Conservation (phyloP, 2,113 vertebrate genomes). For the Sander lucioperca region DNA sequence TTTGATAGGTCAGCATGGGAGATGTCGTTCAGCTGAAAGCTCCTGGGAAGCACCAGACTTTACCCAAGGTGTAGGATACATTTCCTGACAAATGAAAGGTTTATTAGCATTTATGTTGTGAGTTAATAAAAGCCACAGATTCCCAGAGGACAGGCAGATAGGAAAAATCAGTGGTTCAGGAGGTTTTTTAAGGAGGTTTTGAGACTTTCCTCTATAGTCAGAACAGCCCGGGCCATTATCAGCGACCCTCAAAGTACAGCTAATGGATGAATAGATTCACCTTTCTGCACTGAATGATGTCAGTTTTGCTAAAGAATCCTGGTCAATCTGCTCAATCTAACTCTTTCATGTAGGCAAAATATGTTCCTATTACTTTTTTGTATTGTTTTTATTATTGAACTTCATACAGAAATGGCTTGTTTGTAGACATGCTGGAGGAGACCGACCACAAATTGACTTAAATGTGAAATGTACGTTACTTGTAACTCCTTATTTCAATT, state of each 20-base stretch:
- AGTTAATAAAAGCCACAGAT: slow-evolving; percentile 28
- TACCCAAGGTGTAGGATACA: slow-evolving; percentile 21
- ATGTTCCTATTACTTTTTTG: background rate
- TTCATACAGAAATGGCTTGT: background rate
- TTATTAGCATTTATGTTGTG: background rate
- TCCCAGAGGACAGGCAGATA: slow-evolving; percentile 8
- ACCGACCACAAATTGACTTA: background rate
- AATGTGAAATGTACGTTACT: background rate
- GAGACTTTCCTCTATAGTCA: background rate
- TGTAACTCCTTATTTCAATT: background rate
- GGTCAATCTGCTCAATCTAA: background rate
- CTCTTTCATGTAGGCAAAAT: background rate
- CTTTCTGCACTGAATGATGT: background rate
- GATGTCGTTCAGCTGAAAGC: slow-evolving; percentile 9
- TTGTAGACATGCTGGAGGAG: background rate
- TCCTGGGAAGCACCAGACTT: slow-evolving; percentile 43
- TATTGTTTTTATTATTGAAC: background rate
- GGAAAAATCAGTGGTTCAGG: background rate
- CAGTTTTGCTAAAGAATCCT: background rate
- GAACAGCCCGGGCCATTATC: background rate
- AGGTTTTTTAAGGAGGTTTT: slow-evolving; percentile 3
- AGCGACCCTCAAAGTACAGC: background rate
- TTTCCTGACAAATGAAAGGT: slow-evolving; percentile 36
- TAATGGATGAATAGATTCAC: background rate
- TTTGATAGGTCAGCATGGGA: slow-evolving; percentile 7